Evolutionary conservation across 1,140 invertebrate genomes (phyloP), one percentile per base, ranked within the genome.

Genomic region (Trissolcus basalis): DNA sequence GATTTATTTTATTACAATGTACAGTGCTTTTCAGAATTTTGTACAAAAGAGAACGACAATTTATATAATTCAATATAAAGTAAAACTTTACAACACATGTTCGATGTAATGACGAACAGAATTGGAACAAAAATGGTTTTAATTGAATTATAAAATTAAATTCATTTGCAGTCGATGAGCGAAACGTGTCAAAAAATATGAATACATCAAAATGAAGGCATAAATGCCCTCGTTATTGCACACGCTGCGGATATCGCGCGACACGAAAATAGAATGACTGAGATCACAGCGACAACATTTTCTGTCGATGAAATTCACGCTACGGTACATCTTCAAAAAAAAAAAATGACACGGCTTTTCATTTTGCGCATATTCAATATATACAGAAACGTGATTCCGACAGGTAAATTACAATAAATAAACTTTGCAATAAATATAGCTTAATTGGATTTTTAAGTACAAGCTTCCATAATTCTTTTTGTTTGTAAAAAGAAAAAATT

Each of bases 351-450:
- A 39, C 36, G 9, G 9, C 9, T 11, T 11, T 39, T 2, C n/a
- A n/a, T 39, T 35, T 53, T 77, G 69, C 69, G 59, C 58, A 55
- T 74, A 71, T 58, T 71, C 70, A 76, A 63, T 79, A 79, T 81
- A 71, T 79, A 79, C 75, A 81, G 10, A 74, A 51, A 13, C 48
- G 51, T 60, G 51, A 55, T 68, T 76, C 61, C 59, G 45, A 51
- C 54, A 14, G 13, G 27, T 69, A 39, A 54, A 55, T 51, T 35
- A 56, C 44, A 69, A 70, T 61, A 71, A 71, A 71, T 71, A 63
- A 63, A 50, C 0, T 4, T 61, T 49, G 35, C 32, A 70, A 70
- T 70, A 70, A 70, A 70, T 70, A 70, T 59, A 7, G 13, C 11
- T n/a, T 41, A 0, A 32, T 47, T 43, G 4, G 10, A 58, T 58